Percentiles rank a stretch among this genome's conserved stretches.
Evolutionary conservation across 2,888 invertebrate species (phyloP).

Genomic region (Tenthredo distinguenda): DNA sequence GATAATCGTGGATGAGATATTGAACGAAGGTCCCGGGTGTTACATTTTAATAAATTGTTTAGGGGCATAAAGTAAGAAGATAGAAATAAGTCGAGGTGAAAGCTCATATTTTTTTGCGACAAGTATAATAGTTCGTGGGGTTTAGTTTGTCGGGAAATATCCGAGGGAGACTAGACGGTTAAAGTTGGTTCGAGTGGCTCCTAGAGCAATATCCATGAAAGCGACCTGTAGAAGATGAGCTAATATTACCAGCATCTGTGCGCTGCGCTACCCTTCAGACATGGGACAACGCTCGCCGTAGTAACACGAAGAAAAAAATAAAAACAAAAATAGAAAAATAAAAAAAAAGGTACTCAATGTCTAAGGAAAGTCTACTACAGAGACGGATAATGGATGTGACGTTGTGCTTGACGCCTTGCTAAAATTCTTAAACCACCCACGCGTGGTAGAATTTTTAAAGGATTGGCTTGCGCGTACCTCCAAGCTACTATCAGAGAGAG

Average conservation of each 20-base stretch:
- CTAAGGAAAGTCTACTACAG: constrained; percentile 41
- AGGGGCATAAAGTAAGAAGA: not conserved
- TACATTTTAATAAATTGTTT: not conserved
- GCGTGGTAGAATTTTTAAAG: not conserved
- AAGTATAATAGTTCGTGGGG: constrained; percentile 32
- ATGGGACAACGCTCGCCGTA: constrained; percentile 45
- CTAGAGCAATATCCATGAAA: constrained; percentile 75
- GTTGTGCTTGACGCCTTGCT: constrained; percentile 40
- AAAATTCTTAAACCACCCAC: constrained; percentile 18
- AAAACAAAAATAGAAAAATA: constrained; percentile 54
- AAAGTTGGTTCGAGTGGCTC: constrained; percentile 23
- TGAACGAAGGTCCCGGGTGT: not conserved
- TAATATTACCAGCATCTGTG: constrained; percentile 76
- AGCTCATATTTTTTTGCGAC: constrained; percentile 22
- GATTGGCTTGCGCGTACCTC: not conserved
- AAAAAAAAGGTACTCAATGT: constrained; percentile 51
- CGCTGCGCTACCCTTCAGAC: constrained; percentile 55
- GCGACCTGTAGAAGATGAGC: constrained; percentile 68
- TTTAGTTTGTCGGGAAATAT: not conserved
- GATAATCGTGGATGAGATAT: not conserved
- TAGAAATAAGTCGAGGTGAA: not conserved
- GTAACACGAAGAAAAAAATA: constrained; percentile 33
- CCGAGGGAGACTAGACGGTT: constrained; percentile 8
- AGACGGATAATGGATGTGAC: constrained; percentile 64
- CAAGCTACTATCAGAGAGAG: constrained; percentile 15